Evolutionary conservation across 2,113 vertebrate genomes (phyloP).

Genomic region (Myiozetetes cayanensis): DNA sequence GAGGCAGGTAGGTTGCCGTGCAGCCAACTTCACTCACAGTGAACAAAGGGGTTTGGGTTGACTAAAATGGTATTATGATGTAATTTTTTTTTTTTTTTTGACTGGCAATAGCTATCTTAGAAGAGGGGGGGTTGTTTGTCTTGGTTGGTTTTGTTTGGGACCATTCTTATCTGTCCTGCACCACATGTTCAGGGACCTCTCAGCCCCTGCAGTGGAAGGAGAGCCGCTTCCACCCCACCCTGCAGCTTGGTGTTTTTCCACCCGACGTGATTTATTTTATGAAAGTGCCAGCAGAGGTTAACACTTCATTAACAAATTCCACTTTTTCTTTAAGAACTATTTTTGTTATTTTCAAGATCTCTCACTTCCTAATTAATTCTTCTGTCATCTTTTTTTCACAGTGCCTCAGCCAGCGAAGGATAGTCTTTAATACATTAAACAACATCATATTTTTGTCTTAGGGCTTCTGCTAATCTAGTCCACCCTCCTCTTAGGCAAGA

Average conservation of each 20-base stretch:
- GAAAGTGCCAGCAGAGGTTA: neutral
- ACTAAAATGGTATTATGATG: neutral
- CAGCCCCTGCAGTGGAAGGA: neutral
- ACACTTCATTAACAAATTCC: constrained; percentile 2
- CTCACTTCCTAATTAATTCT: constrained; percentile 12
- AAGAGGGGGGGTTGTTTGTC: neutral
- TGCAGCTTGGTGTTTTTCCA: neutral
- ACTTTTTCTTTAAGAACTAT: neutral
- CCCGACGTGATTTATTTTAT: neutral
- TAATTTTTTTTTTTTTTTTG: neutral
- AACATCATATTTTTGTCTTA: neutral
- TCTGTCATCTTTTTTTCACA: neutral
- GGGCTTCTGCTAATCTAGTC: neutral
- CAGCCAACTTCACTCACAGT: neutral
- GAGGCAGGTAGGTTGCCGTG: neutral
- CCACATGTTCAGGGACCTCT: neutral
- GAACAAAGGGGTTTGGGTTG: neutral
- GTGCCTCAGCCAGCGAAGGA: neutral
- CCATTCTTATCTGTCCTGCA: neutral
- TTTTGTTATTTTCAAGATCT: neutral
- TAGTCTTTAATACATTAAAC: neutral
- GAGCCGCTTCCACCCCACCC: neutral
- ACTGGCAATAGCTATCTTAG: neutral
- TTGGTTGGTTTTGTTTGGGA: neutral
- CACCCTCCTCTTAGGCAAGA: neutral